Base-by-base conservation (phyloP, 2,113 vertebrate genomes). In the Podarcis cretensis region DNA sequence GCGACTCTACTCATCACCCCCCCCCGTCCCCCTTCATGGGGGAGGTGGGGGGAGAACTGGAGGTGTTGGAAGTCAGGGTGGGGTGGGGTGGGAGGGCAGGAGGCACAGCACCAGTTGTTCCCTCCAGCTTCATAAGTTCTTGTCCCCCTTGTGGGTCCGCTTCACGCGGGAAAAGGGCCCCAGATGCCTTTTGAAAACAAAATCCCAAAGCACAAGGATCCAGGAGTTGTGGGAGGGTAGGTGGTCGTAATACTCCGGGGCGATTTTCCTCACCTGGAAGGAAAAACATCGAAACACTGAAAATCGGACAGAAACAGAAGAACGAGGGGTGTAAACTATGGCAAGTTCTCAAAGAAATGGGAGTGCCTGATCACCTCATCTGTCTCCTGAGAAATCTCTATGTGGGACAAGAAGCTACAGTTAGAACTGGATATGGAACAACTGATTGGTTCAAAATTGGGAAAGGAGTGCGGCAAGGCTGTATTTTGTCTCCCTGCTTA, bases 201-300 rank as follows among this genome's bases (percentile, higher is more conserved):
- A 98, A 95, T 98, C 97, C 97, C 97, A 97, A 32, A 98, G 95
- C 12, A 98, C 97, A 7, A 94, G 91, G 68, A 87, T 89, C 97
- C 98, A 98, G 82, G 98, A 98, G 4, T 95, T 97, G 95, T 98
- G 97, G 82, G 97, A 97, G 13, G 98, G 98, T 74, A 98, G 93
- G 6, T 76, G 90, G 93, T 98, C 96, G 1, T 98, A 98, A 93
- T 95, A 98, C 87, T 98, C 97, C 3, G 98, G 93, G 68, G 98
- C 97, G 0, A 98, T 98, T 91, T 96, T 91, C 94, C 97, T 98
- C 71, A 98, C 97, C 97, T 98, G 94, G 20, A 43, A 79, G 92
- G 12, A 85, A 63, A 18, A 37, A 90, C 63, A 73, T 32, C 4
- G 14, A 73, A 32, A 32, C 30, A 32, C n/a, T 5, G 13, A 13